A percentile compares a stretch with the other conserved stretches of the same genome.
phyloP scores from a whole-genome alignment of 2,797 vertebrate genomes.

The Lacerta bilineata region DNA sequence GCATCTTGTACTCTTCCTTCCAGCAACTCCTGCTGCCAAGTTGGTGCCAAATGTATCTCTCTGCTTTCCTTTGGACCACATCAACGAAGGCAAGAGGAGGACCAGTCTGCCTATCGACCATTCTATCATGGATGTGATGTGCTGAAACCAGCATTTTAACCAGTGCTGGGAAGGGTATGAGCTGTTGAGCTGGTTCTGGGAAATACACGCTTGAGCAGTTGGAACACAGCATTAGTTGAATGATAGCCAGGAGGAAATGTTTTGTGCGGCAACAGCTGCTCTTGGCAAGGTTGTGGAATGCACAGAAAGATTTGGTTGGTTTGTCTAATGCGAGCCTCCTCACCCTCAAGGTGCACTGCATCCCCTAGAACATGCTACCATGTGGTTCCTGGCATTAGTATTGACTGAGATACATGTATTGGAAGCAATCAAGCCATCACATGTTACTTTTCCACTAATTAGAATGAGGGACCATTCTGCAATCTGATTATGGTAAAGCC shows the following conservation, averaged over 20 bases:
- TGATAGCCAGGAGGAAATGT: constrained; percentile 25
- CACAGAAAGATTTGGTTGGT: constrained; percentile 44
- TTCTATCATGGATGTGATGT: background rate
- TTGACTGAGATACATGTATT: constrained; percentile 39
- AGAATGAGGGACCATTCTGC: constrained; percentile 37
- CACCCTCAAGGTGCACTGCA: constrained; percentile 10
- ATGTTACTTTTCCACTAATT: constrained; percentile 44
- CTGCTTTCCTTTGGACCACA: too few species aligned
- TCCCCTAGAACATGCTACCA: background rate
- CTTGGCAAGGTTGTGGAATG: constrained; percentile 32
- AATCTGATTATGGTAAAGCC: constrained; percentile 46
- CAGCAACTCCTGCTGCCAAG: too few species aligned
- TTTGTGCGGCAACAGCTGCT: constrained; percentile 33
- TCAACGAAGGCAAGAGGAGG: too few species aligned
- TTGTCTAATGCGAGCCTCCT: constrained; percentile 25
- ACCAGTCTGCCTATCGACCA: background rate
- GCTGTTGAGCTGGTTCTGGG: background rate
- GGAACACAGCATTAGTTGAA: constrained; percentile 1
- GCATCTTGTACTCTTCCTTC: too few species aligned
- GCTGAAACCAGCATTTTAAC: constrained; percentile 1
- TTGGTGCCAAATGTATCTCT: too few species aligned
- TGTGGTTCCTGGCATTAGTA: constrained; percentile 39
- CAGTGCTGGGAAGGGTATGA: background rate
- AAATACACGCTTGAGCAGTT: background rate
- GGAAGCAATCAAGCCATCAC: constrained; percentile 27